phyloP scores from a whole-genome alignment of 1,140 invertebrate species.

The Ips nitidus region DNA sequence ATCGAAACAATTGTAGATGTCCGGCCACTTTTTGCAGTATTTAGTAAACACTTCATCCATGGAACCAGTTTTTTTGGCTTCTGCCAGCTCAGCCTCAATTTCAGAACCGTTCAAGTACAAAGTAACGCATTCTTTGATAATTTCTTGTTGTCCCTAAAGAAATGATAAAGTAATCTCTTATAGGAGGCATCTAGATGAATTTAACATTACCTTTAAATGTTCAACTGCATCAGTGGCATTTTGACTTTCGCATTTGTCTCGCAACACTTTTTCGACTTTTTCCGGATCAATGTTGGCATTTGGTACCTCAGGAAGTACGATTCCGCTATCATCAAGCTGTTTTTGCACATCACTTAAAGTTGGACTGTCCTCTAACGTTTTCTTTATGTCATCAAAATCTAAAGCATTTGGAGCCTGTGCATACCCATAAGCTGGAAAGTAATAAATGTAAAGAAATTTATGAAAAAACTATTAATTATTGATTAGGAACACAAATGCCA shows the following conservation, averaged over 20 bases:
- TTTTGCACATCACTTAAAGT: slow-evolving; percentile 33
- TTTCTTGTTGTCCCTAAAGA: slow-evolving; percentile 45
- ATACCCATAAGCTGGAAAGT: too few relatives aligned
- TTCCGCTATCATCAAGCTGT: slow-evolving; percentile 24
- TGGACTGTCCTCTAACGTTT: slow-evolving; percentile 12
- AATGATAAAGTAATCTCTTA: not conserved
- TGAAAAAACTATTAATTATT: too few relatives aligned
- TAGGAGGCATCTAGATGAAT: not conserved
- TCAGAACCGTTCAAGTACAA: slow-evolving; percentile 37
- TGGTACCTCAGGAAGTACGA: slow-evolving; percentile 30
- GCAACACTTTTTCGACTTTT: slow-evolving; percentile 38
- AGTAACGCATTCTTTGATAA: slow-evolving; percentile 37
- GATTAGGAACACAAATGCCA: too few relatives aligned
- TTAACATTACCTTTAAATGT: slow-evolving; percentile 29
- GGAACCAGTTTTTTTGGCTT: slow-evolving; percentile 54
- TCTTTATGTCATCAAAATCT: slow-evolving; percentile 9
- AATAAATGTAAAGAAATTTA: too few relatives aligned
- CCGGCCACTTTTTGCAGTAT: slow-evolving; percentile 66
- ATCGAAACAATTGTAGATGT: slow-evolving; percentile 56
- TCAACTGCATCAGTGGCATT: slow-evolving; percentile 40
- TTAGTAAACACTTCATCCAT: slow-evolving; percentile 68
- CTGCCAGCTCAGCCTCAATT: slow-evolving; percentile 62
- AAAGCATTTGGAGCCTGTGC: slow-evolving; percentile 8
- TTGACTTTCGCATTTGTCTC: slow-evolving; percentile 45
- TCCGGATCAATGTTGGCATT: slow-evolving; percentile 31